Evolutionary conservation across 2,113 vertebrate genomes (phyloP).

Genomic region (Sula dactylatra): DNA sequence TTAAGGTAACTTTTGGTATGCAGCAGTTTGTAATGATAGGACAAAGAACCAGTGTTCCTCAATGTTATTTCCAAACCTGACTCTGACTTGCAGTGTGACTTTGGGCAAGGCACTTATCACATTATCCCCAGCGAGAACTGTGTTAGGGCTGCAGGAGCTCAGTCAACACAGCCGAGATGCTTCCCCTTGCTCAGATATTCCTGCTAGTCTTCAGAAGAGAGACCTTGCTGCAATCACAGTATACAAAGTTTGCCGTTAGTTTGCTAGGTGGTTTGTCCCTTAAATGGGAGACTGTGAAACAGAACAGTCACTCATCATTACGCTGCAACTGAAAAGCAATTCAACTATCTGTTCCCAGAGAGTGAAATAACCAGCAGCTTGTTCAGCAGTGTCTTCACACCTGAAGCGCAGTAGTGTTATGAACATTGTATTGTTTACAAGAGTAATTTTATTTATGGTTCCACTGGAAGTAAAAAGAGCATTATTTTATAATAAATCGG

Average conservation of each 20-base stretch:
- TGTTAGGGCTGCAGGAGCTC: background rate
- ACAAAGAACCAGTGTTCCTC: background rate
- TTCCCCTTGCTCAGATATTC: background rate
- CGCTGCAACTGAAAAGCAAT: background rate
- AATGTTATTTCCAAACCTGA: background rate
- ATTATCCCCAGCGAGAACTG: accelerated
- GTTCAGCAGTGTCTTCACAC: background rate
- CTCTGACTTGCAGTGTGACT: background rate
- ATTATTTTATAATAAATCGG: background rate
- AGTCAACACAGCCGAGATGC: background rate
- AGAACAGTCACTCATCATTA: background rate
- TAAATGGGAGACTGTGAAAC: background rate
- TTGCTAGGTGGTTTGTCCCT: background rate
- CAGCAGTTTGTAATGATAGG: background rate
- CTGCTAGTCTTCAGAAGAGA: background rate
- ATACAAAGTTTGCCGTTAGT: background rate
- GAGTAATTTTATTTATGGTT: background rate
- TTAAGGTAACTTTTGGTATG: background rate
- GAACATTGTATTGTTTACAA: background rate
- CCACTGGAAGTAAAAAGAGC: background rate
- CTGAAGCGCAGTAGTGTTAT: background rate
- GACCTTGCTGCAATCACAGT: background rate
- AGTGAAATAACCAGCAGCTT: background rate
- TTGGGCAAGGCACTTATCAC: background rate
- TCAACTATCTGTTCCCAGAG: background rate